Percentiles rank a stretch among this genome's conserved stretches.
Evolutionary conservation across 1,140 invertebrate genomes (phyloP).

Genomic region (Drosophila rhopaloa): DNA sequence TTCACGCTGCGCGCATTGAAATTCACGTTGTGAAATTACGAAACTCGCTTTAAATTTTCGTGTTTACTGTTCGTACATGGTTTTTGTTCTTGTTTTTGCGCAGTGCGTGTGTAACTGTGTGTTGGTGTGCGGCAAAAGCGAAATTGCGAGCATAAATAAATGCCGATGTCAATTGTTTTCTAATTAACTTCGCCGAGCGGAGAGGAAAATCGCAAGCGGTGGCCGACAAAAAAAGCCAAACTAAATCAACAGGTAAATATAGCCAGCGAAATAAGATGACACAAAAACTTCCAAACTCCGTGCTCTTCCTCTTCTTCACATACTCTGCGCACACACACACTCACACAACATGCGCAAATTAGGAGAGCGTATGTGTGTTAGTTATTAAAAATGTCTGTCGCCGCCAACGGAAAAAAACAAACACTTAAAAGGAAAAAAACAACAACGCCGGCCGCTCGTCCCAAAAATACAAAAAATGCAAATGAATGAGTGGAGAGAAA

Average conservation of each 20-base stretch:
- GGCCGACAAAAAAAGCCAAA: background rate
- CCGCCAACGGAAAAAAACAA: slow-evolving; percentile 38
- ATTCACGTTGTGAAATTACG: background rate
- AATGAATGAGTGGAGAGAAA: slow-evolving; percentile 18
- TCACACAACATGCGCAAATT: slow-evolving; percentile 37
- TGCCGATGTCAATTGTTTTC: slow-evolving; percentile 15
- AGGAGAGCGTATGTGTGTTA: slow-evolving; percentile 20
- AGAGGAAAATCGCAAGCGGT: slow-evolving; percentile 8
- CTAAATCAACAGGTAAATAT: slow-evolving; percentile 54
- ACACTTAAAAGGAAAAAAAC: slow-evolving; percentile 16
- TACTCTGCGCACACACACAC: slow-evolving; percentile 9
- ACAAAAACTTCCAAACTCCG: slow-evolving; percentile 34
- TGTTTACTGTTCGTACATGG: background rate
- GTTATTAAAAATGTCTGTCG: slow-evolving; percentile 75
- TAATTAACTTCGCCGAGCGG: slow-evolving; percentile 2
- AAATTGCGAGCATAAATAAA: slow-evolving; percentile 35
- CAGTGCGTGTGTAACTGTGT: slow-evolving; percentile 14
- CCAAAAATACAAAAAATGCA: slow-evolving; percentile 24
- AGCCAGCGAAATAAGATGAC: slow-evolving; percentile 24
- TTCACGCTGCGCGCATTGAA: slow-evolving; percentile 8
- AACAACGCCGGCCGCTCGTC: slow-evolving; percentile 27
- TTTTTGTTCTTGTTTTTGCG: slow-evolving; percentile 19
- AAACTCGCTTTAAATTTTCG: background rate
- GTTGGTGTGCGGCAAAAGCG: slow-evolving; percentile 20
- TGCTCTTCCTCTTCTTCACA: slow-evolving; percentile 4